Evolutionary conservation across 2,888 invertebrate species (phyloP).

Genomic region (Drosophila lutescens): DNA sequence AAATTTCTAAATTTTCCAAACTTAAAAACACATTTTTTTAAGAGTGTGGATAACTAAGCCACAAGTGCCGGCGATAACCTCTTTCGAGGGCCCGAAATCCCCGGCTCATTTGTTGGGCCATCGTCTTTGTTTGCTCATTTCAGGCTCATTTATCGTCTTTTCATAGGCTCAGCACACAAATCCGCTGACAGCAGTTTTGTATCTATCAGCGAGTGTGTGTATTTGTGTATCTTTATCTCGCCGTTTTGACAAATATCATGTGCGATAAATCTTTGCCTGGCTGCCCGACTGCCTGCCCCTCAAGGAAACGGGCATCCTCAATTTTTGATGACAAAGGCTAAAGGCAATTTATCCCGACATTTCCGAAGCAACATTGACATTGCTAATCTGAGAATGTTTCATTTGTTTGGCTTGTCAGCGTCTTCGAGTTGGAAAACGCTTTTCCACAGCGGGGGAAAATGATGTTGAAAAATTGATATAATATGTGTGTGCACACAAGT

Average conservation of each 20-base stretch:
- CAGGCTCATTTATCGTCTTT: slow-evolving; percentile 60
- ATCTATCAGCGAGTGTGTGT: slow-evolving; percentile 50
- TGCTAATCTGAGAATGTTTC: slow-evolving; percentile 46
- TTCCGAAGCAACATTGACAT: slow-evolving; percentile 47
- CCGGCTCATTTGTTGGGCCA: slow-evolving; percentile 47
- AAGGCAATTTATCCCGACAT: slow-evolving; percentile 50
- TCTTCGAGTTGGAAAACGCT: slow-evolving; percentile 14
- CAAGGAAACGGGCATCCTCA: slow-evolving; percentile 35
- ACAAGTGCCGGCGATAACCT: slow-evolving; percentile 38
- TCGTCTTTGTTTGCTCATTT: slow-evolving; percentile 59
- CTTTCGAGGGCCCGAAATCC: slow-evolving; percentile 17
- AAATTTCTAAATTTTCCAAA: too few relatives aligned
- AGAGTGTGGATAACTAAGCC: slow-evolving; percentile 10
- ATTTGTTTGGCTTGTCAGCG: slow-evolving; percentile 46
- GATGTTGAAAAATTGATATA: slow-evolving; percentile 15
- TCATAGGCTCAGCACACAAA: slow-evolving; percentile 47
- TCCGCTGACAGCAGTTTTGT: slow-evolving; percentile 60
- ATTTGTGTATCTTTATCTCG: slow-evolving; percentile 59
- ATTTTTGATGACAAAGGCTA: slow-evolving; percentile 50
- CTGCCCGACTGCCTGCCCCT: slow-evolving; percentile 10
- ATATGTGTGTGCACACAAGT: background rate
- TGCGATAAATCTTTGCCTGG: slow-evolving; percentile 63
- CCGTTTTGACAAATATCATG: slow-evolving; percentile 61
- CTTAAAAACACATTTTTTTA: background rate
- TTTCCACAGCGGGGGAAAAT: background rate